Conservation (phyloP, 2,888 invertebrate genomes). For the Torymus tubicola region DNA sequence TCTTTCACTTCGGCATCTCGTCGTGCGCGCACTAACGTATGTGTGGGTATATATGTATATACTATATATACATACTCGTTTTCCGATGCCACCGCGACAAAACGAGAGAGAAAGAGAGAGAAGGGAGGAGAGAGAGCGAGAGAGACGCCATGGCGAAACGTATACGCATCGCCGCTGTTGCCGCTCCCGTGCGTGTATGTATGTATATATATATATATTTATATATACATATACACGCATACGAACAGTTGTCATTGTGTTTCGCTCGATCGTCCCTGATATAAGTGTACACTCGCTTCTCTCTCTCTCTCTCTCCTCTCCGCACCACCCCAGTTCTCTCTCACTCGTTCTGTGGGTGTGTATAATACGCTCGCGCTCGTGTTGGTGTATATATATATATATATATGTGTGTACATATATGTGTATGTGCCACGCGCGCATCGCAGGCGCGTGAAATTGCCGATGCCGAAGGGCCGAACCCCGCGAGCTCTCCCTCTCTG, state of each 20-base stretch:
- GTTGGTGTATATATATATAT: background rate
- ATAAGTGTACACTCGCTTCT: background rate
- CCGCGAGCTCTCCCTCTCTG: background rate
- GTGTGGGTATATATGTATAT: background rate
- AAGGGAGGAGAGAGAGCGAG: slow-evolving; percentile 11
- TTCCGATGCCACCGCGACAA: slow-evolving; percentile 41
- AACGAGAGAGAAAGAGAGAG: slow-evolving; percentile 26
- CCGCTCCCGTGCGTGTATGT: background rate
- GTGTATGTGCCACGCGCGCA: slow-evolving; percentile 1
- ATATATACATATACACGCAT: no score
- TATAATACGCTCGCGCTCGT: background rate
- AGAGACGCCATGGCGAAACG: slow-evolving; percentile 39
- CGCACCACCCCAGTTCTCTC: no score
- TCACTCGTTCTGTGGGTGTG: no score
- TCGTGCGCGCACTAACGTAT: background rate
- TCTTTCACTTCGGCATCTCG: slow-evolving; percentile 40
- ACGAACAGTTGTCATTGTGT: slow-evolving; percentile 28
- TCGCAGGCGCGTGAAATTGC: slow-evolving; percentile 45
- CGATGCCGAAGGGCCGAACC: slow-evolving; percentile 20
- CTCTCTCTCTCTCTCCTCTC: no score
- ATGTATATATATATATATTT: background rate
- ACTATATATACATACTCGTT: slow-evolving; percentile 5
- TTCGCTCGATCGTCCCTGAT: slow-evolving; percentile 32
- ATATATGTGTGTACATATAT: no score
- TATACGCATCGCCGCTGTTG: background rate